Base-by-base conservation (phyloP, 2,113 vertebrate species). In the Mola mola region DNA sequence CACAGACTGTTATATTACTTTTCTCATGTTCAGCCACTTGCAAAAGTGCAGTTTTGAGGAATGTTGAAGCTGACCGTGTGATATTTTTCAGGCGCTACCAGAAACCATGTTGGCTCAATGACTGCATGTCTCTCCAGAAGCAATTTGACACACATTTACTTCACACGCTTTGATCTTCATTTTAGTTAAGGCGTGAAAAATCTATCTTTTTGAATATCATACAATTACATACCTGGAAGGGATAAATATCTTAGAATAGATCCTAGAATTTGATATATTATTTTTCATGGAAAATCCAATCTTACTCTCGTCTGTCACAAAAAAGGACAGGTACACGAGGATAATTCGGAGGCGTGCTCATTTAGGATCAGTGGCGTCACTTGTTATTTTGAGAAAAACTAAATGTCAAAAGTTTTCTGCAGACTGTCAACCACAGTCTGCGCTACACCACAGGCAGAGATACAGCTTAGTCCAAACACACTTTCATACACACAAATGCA, bases 401-500 rank as follows among this genome's bases (percentile, higher is more conserved):
- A 55, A 82, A 77, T 41, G 69, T 77, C 58, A 51, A 50, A 66
- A 60, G 22, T 62, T 75, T 38, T 82, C 63, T 74, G 37, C 52
- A 47, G 44, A 67, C 56, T 71, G 62, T 88, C 57, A 66, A 46
- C 63, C 41, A 63, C 63, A 60, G 64, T 78, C 78, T 66, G 51
- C 75, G 63, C 71, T 47, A 66, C 46, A 17, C 19, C 29, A 38
- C 9, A 52, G 65, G 72, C 56, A 72, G 60, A 81, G 31, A 64
- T 28, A 2, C 17, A 9, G 46, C 47, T 61, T 31, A 60, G 13
- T 36, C 51, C 56, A 64, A 36, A 72, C 51, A 56, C 25, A 25
- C n/a, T n/a, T n/a, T n/a, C n/a, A n/a, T 6, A 51, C 33, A 48
- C 50, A 50, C 42, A 52, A 43, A 48, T 33, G 34, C 46, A 55